Percentiles rank a stretch among this genome's conserved stretches.
phyloP scores from a whole-genome alignment of 2,113 vertebrate species.

The Typhlomys cinereus region DNA sequence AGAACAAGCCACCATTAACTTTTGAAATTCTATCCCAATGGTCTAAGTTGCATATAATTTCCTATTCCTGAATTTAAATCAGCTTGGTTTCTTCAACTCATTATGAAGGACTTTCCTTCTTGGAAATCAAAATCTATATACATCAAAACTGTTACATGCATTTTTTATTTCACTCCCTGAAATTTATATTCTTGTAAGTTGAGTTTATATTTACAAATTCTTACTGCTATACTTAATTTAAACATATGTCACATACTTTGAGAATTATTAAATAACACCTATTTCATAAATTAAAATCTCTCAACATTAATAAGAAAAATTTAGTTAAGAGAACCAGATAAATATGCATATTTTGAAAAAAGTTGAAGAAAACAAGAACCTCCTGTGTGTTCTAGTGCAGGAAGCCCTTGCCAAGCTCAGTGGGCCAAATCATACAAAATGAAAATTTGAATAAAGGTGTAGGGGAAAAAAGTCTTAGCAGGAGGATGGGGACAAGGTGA shows the following conservation, averaged over 20 bases:
- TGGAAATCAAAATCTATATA: background rate
- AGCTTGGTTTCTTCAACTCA: constrained; percentile 22
- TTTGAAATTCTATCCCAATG: constrained; percentile 26
- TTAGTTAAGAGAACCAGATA: constrained; percentile 24
- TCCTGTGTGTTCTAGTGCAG: too few relatives aligned
- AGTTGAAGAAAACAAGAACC: background rate
- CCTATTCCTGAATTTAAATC: constrained; percentile 4
- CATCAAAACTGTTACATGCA: background rate
- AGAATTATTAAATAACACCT: constrained; percentile 14
- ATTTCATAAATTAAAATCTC: constrained; percentile 11
- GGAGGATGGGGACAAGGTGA: too few relatives aligned
- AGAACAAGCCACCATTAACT: background rate
- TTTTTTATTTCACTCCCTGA: background rate
- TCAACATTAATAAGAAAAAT: constrained; percentile 29
- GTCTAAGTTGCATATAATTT: background rate
- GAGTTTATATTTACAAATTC: too few relatives aligned
- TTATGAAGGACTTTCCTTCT: constrained; percentile 10
- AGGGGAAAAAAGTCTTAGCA: too few relatives aligned
- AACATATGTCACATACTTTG: constrained; percentile 21
- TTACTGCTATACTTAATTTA: too few relatives aligned
- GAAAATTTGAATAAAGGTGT: too few relatives aligned
- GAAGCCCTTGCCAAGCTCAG: too few relatives aligned
- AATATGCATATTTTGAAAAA: background rate
- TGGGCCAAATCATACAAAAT: too few relatives aligned
- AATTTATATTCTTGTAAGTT: constrained; percentile 4